Conservation (phyloP, 2,888 invertebrate genomes). For the Mythimna vitellina region DNA sequence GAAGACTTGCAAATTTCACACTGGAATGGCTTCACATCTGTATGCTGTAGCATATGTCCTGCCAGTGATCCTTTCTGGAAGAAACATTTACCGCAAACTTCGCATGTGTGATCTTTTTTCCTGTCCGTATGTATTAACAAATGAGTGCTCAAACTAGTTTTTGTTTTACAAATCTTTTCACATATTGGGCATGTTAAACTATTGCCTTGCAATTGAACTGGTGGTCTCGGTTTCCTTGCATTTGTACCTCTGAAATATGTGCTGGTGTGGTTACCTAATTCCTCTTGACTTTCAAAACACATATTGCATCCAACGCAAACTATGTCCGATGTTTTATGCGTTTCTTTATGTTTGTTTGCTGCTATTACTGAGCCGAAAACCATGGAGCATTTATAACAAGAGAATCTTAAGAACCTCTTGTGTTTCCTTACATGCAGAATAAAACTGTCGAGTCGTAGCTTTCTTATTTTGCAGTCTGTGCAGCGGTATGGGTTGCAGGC, state of each 20-base stretch:
- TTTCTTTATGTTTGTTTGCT: constrained; percentile 66
- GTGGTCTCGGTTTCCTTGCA: constrained; percentile 76
- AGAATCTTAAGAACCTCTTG: constrained; percentile 89
- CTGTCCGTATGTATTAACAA: constrained; percentile 89
- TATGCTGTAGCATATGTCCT: constrained; percentile 76
- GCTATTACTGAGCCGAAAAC: constrained; percentile 68
- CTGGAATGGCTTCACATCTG: constrained; percentile 75
- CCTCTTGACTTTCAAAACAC: constrained; percentile 69
- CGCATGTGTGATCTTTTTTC: constrained; percentile 78
- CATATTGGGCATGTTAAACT: constrained; percentile 77
- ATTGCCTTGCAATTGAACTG: constrained; percentile 67
- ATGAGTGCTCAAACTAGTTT: constrained; percentile 83
- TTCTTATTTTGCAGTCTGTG: constrained; percentile 89
- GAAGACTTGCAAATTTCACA: constrained; percentile 81
- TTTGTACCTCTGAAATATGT: constrained; percentile 72
- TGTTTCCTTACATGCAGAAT: constrained; percentile 91
- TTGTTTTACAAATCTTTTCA: constrained; percentile 76
- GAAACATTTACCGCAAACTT: constrained; percentile 80
- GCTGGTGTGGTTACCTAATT: constrained; percentile 71
- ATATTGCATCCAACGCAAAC: constrained; percentile 79
- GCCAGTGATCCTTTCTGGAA: constrained; percentile 73
- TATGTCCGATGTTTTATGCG: constrained; percentile 68
- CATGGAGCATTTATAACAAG: constrained; percentile 78
- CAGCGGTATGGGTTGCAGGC: constrained; percentile 92
- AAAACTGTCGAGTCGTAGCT: constrained; percentile 75